These are phyloP conservation scores for Romanogobio albipinnatus DNA, from an alignment of 2,113 vertebrate species.

Conservation along the genomic window DNA sequence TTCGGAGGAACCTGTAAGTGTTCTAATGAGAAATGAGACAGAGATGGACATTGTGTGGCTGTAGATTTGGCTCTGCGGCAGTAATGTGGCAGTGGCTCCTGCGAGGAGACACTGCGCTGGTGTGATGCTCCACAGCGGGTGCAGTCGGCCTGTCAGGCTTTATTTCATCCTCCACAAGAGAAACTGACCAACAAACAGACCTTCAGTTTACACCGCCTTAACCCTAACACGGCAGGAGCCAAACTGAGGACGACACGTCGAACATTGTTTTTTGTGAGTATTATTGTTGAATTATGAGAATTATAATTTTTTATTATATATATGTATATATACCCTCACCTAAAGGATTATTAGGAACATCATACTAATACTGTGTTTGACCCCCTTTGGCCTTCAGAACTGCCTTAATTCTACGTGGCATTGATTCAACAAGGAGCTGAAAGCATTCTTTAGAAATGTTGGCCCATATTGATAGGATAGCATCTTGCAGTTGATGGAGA, in stretches of 20 bases:
- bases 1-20: constrained; percentile 2
- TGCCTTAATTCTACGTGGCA: too few species aligned
- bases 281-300: neutral
- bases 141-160: constrained; percentile 44
- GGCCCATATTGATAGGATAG: too few species aligned
- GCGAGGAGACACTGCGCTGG: constrained; percentile 31
- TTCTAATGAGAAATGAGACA: constrained; percentile 51
- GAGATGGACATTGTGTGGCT: constrained; percentile 41
- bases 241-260: neutral
- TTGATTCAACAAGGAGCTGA: too few species aligned
- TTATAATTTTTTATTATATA: too few species aligned
- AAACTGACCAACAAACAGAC: constrained; percentile 45
- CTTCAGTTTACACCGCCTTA: constrained; percentile 35
- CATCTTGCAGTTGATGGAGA: too few species aligned
- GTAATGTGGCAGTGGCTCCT: constrained; percentile 42
- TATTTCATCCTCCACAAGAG: constrained; percentile 44
- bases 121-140: constrained; percentile 17
- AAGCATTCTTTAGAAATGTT: too few species aligned
- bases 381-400: too few species aligned
- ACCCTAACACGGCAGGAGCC: neutral
- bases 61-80: constrained; percentile 40
- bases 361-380: too few species aligned
- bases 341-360: too few species aligned
- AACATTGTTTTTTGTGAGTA: neutral
- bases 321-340: too few species aligned